Base-by-base conservation (phyloP, 2,888 invertebrate species). In the Hoplodrina blanda region DNA sequence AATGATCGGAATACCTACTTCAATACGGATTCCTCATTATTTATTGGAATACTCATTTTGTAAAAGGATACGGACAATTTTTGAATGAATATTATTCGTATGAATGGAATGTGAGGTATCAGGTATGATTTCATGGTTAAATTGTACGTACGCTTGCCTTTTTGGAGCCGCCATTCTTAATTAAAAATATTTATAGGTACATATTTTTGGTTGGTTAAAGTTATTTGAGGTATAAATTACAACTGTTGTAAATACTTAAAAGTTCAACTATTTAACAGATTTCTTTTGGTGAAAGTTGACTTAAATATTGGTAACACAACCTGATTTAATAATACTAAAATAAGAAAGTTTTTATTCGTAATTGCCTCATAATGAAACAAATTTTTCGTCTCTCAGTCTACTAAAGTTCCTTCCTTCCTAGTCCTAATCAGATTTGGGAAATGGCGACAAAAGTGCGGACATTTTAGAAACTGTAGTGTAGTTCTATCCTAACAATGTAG, bases 1-100 rank as follows among this genome's bases (percentile, higher is more conserved):
- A 78, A 69, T 52, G 62, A 73, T 54, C 25, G 53, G 13, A 76
- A 68, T 30, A 50, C 49, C 25, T 71, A 60, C 64, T 78, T 20
- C 61, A 61, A 49, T 50, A n/a, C 25, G 33, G 15, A 54, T 67
- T 44, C 17, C 54, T 76, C 53, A 62, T 67, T 67, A 73, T 73
- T 78, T 54, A 55, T 67, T 61, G 20, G 30, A 78, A 30, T 30
- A 60, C 50, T 66, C 56, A 54, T 66, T 71, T 61, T 59, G n/a
- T 50, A 30, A 62, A 76, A 57, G 20, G 17, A 66, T 65, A 57
- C 13, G 37, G 60, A 57, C 19, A 30, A 44, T 54, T 57, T 44
- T 10, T 53, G 66, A 63, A 59, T 46, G 25, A 60, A 8, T n/a
- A 19, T 13, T 19, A 13, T 33, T 44, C n/a, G 19, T 70, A 37